Base-by-base conservation (phyloP, 1,140 invertebrate species). In the Sitobion miscanthi region DNA sequence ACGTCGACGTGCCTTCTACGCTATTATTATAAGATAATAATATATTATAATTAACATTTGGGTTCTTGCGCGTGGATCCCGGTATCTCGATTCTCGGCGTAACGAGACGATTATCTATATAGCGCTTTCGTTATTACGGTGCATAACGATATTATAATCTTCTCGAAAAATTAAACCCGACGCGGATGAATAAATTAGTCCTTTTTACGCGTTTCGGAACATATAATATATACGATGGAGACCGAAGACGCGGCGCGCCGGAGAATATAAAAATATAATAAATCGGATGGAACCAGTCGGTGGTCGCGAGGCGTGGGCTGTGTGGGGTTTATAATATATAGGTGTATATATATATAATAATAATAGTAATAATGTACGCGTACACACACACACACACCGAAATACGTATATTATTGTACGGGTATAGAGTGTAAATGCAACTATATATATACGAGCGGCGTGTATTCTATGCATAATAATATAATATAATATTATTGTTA, bases 301-400 rank as follows among this genome's bases (percentile, higher is more conserved):
- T 49, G 90, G 90, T 91, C 90, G 23, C 30, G 57, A 91, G 90
- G 90, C 90, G 90, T 91, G 90, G 90, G 90, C 90, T 77, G 90
- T 45, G 35, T 57, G 62, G 38, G 54, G 21, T n/a, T 69, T 47
- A 35, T 35, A 35, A 69, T 69, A 62, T 62, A 62, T 62, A 30
- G 8, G 25, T 62, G 54, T 38, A 35, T 42, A 42, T 42, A 42
- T 42, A 42, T 42, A 42, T 42, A 3, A 42, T 89, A 35, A 89
- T 54, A 54, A 30, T 23, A 38, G 38, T 38, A 30, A 45, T 45
- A 42, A 25, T 86, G 23, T 86, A 86, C 82, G 38, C 77, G 38
- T 82, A 38, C 35, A 82, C 77, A 20, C 77, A 82, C n/a, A 35
- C 69, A 35, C 49, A 20, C 49, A 52, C 57, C 25, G 25, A 62